Evolutionary conservation across 2,888 invertebrate species (phyloP).

Genomic region (Chrysolina haemoptera): DNA sequence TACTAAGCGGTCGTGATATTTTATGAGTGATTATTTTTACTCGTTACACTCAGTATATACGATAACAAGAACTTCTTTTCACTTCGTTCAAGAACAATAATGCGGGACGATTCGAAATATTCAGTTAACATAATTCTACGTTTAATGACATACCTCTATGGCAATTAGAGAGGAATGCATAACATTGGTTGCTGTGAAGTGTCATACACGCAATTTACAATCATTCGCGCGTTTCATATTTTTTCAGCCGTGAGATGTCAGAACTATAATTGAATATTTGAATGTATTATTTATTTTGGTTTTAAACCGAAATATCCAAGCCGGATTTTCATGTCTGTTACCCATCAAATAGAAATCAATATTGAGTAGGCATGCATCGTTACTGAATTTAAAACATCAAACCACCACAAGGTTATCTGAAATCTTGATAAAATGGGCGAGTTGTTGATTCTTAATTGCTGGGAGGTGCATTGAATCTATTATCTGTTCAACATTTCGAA

Average conservation of each 20-base stretch:
- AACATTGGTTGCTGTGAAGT: not conserved
- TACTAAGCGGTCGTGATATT: too few species aligned
- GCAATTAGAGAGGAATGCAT: conserved; percentile 11
- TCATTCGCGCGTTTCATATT: not conserved
- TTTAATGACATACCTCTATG: not conserved
- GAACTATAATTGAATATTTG: conserved; percentile 5
- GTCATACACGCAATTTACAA: conserved; percentile 5
- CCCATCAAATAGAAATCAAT: not conserved
- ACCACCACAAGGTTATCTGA: not conserved
- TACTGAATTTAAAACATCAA: conserved; percentile 3
- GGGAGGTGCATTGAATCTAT: not conserved
- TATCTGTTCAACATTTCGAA: not conserved
- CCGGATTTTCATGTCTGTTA: not conserved
- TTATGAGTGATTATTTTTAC: not conserved
- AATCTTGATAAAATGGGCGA: not conserved
- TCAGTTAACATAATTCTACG: not conserved
- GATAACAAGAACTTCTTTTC: conserved; percentile 1
- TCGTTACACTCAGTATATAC: not conserved
- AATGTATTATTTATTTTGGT: conserved; percentile 16
- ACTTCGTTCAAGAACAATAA: not conserved
- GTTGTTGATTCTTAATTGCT: not conserved
- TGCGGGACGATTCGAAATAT: conserved; percentile 15
- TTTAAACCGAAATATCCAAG: not conserved
- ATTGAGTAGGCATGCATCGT: not conserved
- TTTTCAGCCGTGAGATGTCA: not conserved